A percentile compares a stretch with the other conserved stretches of the same genome.
Evolutionary conservation across 1,140 invertebrate species (phyloP).

Genomic region (Drosophila parabipectinata): DNA sequence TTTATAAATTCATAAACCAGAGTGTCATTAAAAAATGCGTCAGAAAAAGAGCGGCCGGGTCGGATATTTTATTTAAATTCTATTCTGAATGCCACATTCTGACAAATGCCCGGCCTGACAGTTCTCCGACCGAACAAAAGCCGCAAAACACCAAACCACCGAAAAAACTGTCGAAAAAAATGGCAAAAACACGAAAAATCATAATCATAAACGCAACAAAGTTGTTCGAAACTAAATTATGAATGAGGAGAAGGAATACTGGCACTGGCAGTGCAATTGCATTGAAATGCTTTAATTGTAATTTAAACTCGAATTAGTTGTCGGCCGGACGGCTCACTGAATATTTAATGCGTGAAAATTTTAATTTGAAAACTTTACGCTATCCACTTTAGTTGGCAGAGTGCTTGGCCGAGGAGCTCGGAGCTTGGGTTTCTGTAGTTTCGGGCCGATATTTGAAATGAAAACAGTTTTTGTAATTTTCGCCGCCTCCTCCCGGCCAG

Average conservation of each 20-base stretch:
- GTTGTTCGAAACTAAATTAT: slow-evolving; percentile 54
- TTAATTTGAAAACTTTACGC: slow-evolving; percentile 65
- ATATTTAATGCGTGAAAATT: slow-evolving; percentile 65
- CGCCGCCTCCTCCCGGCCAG: slow-evolving; percentile 9
- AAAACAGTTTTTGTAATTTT: slow-evolving; percentile 69
- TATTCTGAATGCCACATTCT: slow-evolving; percentile 72
- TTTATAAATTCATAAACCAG: slow-evolving; percentile 72
- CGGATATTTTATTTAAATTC: slow-evolving; percentile 74
- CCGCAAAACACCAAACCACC: slow-evolving; percentile 53
- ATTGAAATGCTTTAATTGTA: slow-evolving; percentile 39
- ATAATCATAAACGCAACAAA: slow-evolving; percentile 59
- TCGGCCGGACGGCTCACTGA: slow-evolving; percentile 33
- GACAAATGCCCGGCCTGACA: slow-evolving; percentile 72
- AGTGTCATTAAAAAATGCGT: slow-evolving; percentile 73
- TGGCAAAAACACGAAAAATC: slow-evolving; percentile 51
- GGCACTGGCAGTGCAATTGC: background rate
- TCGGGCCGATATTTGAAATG: slow-evolving; percentile 64
- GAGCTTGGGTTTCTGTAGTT: slow-evolving; percentile 41
- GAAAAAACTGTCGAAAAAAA: slow-evolving; percentile 20
- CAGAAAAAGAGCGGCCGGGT: slow-evolving; percentile 8
- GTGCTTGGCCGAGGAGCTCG: slow-evolving; percentile 25
- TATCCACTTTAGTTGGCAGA: background rate
- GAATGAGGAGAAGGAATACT: slow-evolving; percentile 35
- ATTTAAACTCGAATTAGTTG: slow-evolving; percentile 70
- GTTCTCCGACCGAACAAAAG: slow-evolving; percentile 69